Conservation (phyloP, 1,140 invertebrate species). For the Ridgeia piscesae region DNA sequence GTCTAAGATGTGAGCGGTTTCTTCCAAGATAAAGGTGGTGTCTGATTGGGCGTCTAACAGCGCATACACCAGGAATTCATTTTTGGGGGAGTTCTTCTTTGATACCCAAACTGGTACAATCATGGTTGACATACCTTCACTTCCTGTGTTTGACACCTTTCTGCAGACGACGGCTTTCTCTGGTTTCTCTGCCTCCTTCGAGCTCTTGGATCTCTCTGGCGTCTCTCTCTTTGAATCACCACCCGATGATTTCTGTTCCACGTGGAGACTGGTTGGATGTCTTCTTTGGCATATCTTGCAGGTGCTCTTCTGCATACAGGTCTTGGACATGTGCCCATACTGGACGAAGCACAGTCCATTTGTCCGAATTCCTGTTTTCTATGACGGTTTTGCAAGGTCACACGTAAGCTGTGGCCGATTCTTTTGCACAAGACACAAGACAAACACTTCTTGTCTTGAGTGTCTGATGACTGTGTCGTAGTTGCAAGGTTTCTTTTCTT, state of each 20-base stretch:
- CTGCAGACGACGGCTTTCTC: neutral
- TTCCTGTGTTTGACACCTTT: constrained; percentile 19
- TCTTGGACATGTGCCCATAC: too few relatives aligned
- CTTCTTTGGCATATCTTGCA: too few relatives aligned
- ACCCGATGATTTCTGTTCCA: neutral
- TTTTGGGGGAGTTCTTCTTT: neutral
- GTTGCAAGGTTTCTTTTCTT: too few relatives aligned
- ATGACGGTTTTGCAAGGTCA: too few relatives aligned
- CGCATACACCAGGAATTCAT: constrained; percentile 18
- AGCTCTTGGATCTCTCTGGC: neutral
- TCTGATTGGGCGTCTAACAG: neutral
- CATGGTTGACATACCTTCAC: constrained; percentile 13
- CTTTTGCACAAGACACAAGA: too few relatives aligned
- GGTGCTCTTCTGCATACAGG: too few relatives aligned
- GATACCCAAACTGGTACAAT: constrained; percentile 20
- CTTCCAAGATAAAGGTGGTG: constrained; percentile 18
- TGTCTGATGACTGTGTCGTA: too few relatives aligned
- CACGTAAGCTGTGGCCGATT: too few relatives aligned
- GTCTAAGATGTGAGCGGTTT: neutral
- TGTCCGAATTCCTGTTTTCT: too few relatives aligned
- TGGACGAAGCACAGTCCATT: too few relatives aligned
- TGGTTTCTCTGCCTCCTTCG: neutral
- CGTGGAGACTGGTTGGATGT: too few relatives aligned
- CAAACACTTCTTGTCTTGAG: too few relatives aligned
- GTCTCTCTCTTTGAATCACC: neutral